Percentiles rank a stretch among this genome's conserved stretches.
These are phyloP conservation scores for Oryctes rhinoceros DNA, from an alignment of 1,140 invertebrate genomes.

Conservation along the genomic window DNA sequence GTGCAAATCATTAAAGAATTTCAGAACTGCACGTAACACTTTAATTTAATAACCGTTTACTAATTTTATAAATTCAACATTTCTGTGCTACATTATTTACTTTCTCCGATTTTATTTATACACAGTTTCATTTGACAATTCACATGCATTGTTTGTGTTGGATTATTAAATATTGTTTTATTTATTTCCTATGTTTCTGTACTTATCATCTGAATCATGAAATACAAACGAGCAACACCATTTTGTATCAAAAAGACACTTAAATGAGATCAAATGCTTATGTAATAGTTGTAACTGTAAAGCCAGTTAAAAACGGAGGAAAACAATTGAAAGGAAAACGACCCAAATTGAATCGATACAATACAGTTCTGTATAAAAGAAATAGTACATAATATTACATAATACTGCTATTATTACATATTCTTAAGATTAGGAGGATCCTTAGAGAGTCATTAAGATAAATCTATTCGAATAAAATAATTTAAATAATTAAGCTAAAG, in stretches of 20 bases:
- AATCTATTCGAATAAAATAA: conserved; percentile 19
- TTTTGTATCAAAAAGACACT: conserved; percentile 30
- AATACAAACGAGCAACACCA: conserved; percentile 33
- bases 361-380: conserved; percentile 20
- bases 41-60: not conserved
- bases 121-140: no score
- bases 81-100: no score
- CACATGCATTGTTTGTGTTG: not conserved
- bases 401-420: conserved; percentile 25
- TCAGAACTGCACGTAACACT: not conserved
- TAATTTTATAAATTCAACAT: not conserved
- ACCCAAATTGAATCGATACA: not conserved
- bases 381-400: conserved; percentile 24
- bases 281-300: conserved; percentile 11
- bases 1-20: not conserved
- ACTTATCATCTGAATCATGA: conserved; percentile 33
- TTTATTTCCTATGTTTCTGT: conserved; percentile 1
- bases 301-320: not conserved
- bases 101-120: no score
- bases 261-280: conserved; percentile 21
- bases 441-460: conserved; percentile 25
- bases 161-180: not conserved
- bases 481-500: conserved; percentile 6
- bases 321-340: not conserved
- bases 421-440: conserved; percentile 3